Evolutionary conservation across 2,113 vertebrate genomes (phyloP).

Genomic region (Podilymbus podiceps): DNA sequence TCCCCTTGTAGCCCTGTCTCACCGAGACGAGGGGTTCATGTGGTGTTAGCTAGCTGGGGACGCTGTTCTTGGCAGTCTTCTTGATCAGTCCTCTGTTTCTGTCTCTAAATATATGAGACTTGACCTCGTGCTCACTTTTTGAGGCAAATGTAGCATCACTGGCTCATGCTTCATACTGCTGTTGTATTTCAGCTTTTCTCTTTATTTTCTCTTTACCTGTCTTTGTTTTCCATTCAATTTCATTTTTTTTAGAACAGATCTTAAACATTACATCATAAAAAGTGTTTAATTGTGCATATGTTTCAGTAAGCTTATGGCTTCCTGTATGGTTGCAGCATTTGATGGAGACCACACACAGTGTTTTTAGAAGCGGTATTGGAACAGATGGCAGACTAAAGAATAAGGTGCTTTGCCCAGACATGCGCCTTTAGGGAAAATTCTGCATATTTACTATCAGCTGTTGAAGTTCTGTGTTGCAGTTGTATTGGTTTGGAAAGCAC

Average conservation of each 20-base stretch:
- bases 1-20: neutral
- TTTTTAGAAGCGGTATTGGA: neutral
- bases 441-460: neutral
- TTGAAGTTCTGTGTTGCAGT: neutral
- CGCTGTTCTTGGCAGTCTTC: fast-evolving
- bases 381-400: neutral
- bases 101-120: neutral
- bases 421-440: neutral
- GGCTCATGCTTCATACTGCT: neutral
- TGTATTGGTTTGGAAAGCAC: neutral
- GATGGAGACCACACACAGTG: neutral
- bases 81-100: neutral
- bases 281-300: neutral
- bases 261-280: neutral
- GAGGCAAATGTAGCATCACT: neutral
- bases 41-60: neutral
- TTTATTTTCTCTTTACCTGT: neutral
- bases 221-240: neutral
- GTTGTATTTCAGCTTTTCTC: neutral
- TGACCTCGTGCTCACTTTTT: neutral
- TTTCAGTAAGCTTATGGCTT: neutral
- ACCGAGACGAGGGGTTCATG: fast-evolving
- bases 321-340: neutral
- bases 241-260: neutral
- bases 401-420: neutral